phyloP scores from a whole-genome alignment of 2,888 invertebrate species.

The Sisyra nigra region DNA sequence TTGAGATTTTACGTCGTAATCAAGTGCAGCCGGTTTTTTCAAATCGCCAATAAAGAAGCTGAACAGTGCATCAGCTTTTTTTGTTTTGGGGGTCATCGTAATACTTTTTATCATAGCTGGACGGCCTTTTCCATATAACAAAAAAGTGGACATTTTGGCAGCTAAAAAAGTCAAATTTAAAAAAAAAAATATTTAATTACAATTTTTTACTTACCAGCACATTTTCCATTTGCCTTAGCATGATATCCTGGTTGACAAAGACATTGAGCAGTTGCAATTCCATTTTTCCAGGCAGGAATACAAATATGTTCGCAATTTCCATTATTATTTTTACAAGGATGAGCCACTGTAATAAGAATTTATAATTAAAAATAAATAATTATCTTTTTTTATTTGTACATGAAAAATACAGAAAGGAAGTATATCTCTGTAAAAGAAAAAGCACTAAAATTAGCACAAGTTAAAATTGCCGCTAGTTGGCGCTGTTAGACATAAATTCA shows the following conservation, averaged over 20 bases:
- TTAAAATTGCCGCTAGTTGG: conserved; percentile 2
- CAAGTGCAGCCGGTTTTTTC: conserved; percentile 46
- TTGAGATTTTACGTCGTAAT: conserved; percentile 43
- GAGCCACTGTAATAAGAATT: conserved; percentile 30
- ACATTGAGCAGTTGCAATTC: conserved; percentile 43
- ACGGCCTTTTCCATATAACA: conserved; percentile 45
- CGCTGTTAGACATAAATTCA: no score
- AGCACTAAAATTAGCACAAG: no score
- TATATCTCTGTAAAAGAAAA: no score
- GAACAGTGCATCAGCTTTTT: conserved; percentile 34
- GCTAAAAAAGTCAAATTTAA: conserved; percentile 22
- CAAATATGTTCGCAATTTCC: conserved; percentile 67
- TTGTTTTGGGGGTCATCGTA: conserved; percentile 22
- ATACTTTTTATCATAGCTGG: conserved; percentile 60
- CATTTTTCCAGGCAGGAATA: conserved; percentile 42
- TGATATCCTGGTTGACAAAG: conserved; percentile 57
- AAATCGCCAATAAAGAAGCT: conserved; percentile 49
- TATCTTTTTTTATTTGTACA: conserved; percentile 6
- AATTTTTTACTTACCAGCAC: conserved; percentile 32
- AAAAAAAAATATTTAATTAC: not conserved
- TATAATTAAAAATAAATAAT: conserved; percentile 4
- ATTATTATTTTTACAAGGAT: conserved; percentile 49
- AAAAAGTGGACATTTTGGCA: conserved; percentile 41
- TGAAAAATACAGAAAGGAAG: conserved; percentile 1
- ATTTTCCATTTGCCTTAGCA: conserved; percentile 37